Conservation (phyloP, 1,140 invertebrate genomes). For the Drosophila parvula region DNA sequence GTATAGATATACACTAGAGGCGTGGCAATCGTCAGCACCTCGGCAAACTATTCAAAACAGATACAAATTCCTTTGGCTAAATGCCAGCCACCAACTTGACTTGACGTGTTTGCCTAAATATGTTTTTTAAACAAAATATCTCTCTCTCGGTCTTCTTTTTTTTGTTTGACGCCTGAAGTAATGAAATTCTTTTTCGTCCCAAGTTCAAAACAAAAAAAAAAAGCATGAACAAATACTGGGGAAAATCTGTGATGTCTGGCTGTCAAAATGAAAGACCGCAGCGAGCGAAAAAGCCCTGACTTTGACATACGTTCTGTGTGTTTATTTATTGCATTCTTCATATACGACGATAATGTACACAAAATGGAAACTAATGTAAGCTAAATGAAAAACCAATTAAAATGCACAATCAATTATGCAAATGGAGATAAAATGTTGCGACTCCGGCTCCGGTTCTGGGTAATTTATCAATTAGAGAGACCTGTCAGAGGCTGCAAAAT, state of each 20-base stretch:
- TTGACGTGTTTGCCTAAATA: slow-evolving; percentile 78
- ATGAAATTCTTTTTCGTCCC: slow-evolving; percentile 69
- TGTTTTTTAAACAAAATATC: slow-evolving; percentile 57
- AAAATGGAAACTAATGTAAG: slow-evolving; percentile 29
- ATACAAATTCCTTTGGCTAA: slow-evolving; percentile 74
- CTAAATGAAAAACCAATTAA: slow-evolving; percentile 43
- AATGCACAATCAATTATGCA: slow-evolving; percentile 52
- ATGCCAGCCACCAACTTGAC: slow-evolving; percentile 51
- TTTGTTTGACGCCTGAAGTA: slow-evolving; percentile 69
- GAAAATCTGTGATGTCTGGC: slow-evolving; percentile 36
- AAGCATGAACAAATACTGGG: not conserved
- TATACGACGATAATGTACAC: slow-evolving; percentile 25
- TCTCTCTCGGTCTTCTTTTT: slow-evolving; percentile 30
- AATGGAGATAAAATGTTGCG: slow-evolving; percentile 39
- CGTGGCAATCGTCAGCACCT: slow-evolving; percentile 39
- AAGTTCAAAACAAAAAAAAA: slow-evolving; percentile 54
- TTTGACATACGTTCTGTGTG: slow-evolving; percentile 37
- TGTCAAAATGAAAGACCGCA: slow-evolving; percentile 22
- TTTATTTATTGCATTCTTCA: slow-evolving; percentile 15
- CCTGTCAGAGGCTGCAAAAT: slow-evolving; percentile 27
- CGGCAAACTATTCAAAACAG: slow-evolving; percentile 71
- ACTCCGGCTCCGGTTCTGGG: not conserved
- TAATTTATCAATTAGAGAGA: slow-evolving; percentile 50
- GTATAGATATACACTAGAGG: slow-evolving; percentile 52
- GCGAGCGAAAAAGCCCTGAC: slow-evolving; percentile 33